Evolutionary conservation across 2,888 invertebrate genomes (phyloP), one percentile per base, ranked within the genome.

Genomic region (Cantharis flavilabris): DNA sequence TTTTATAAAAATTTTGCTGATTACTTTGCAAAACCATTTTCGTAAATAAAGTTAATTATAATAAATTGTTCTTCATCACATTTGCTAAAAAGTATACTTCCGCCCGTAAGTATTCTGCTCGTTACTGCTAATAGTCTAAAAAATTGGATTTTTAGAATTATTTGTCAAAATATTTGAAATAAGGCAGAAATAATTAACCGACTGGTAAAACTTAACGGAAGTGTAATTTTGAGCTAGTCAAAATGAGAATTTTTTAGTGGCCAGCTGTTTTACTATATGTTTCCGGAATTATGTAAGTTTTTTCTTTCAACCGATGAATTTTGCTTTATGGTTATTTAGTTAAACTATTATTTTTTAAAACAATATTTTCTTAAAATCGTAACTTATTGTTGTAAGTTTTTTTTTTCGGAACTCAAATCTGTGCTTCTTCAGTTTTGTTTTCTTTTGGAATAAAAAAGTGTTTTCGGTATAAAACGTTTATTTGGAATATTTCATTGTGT

Each of bases 201-300:
- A 67, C 65, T 49, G 49, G 65, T 67, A 23, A 67, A 67, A 67
- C 23, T 67, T 67, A 26, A 67, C 65, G 65, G 65, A 67, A 67
- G 65, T 67, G 65, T 67, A 67, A 67, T 67, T 67, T 67, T 67
- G 20, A 67, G 65, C 65, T 67, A 67, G 23, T 67, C 65, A 18
- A 67, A 67, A 23, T 67, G 65, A 67, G 65, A 67, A 67, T 67
- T 67, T 67, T 67, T 67, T 67, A 67, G 65, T 67, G 26, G 65
- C 65, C 65, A 67, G 65, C 65, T 67, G 65, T 26, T 67, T 67
- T 26, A 23, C 26, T 67, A 26, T 26, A 67, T 67, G 26, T 67
- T 23, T 67, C 65, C 65, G 65, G 65, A 23, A 67, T 67, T 67
- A 67, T 67, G n/a, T 49, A 49, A 23, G 20, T 11, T 67, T 67